These are phyloP conservation scores for Salmo trutta DNA, from an alignment of 2,797 vertebrate species.

Conservation along the genomic window DNA sequence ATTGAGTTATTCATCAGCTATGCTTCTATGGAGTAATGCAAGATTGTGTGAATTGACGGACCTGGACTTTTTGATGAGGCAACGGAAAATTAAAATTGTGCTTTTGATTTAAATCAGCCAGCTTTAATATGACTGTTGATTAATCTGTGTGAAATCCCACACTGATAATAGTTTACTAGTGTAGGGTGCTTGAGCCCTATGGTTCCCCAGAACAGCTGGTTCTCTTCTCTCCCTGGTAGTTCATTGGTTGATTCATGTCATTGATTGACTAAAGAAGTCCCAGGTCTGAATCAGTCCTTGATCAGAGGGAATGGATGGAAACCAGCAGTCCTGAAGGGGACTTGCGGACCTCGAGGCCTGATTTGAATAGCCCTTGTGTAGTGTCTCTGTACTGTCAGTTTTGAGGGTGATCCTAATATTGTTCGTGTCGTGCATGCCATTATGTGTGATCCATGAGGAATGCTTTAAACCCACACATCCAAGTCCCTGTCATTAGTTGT, in stretches of 20 bases:
- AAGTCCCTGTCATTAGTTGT: not conserved
- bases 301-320: not conserved
- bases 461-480: not conserved
- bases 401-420: not conserved
- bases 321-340: not conserved
- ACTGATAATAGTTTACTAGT: not conserved
- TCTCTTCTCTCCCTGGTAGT: not conserved
- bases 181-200: no score
- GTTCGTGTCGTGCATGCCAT: not conserved
- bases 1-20: conserved; percentile 13
- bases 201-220: not conserved
- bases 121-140: conserved; percentile 26
- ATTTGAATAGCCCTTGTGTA: not conserved
- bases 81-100: conserved; percentile 7
- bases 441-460: not conserved
- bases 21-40: conserved; percentile 12
- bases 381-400: not conserved
- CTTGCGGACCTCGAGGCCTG: not conserved
- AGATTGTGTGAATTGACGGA: conserved; percentile 5
- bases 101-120: conserved; percentile 18
- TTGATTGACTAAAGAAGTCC: not conserved
- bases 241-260: not conserved
- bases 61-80: conserved; percentile 2
- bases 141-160: conserved; percentile 6
- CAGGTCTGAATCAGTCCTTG: not conserved